Evolutionary conservation across 1,140 invertebrate species (phyloP).

Genomic region (Apis laboriosa): DNA sequence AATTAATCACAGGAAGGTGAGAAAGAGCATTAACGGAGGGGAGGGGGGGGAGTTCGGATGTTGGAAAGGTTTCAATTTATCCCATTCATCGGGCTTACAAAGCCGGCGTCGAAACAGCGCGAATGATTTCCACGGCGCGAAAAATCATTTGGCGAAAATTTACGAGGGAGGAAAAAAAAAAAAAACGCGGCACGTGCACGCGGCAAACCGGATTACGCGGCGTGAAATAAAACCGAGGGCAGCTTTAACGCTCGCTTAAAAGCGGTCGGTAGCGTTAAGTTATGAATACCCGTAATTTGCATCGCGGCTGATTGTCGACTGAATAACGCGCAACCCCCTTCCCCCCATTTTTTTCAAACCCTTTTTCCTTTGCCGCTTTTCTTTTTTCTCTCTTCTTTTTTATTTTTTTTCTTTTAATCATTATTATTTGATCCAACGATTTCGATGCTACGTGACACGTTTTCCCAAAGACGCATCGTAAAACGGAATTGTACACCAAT

Average conservation of each 20-base stretch:
- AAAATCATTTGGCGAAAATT: slow-evolving; percentile 42
- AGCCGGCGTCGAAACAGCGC: slow-evolving; percentile 20
- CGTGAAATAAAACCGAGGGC: slow-evolving; percentile 24
- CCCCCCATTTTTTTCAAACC: neutral
- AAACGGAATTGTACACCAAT: no score
- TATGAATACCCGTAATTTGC: slow-evolving; percentile 49
- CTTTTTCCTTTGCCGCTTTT: neutral
- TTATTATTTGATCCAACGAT: neutral
- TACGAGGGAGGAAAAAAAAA: neutral
- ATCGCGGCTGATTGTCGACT: slow-evolving; percentile 36
- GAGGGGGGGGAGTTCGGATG: no score
- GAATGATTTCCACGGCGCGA: slow-evolving; percentile 12
- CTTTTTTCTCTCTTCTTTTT: neutral
- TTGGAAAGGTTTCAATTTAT: slow-evolving; percentile 37
- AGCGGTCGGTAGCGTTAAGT: slow-evolving; percentile 44
- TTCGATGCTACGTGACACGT: slow-evolving; percentile 15
- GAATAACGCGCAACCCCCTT: neutral
- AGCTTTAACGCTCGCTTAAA: slow-evolving; percentile 44
- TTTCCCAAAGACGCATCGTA: neutral
- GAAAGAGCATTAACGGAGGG: neutral
- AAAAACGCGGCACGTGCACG: slow-evolving; percentile 11
- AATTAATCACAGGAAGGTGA: neutral
- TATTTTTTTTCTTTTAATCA: neutral
- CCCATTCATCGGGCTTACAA: slow-evolving; percentile 21
- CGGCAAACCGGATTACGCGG: slow-evolving; percentile 40